phyloP scores from a whole-genome alignment of 2,113 vertebrate genomes.

The Corvus moneduloides region DNA sequence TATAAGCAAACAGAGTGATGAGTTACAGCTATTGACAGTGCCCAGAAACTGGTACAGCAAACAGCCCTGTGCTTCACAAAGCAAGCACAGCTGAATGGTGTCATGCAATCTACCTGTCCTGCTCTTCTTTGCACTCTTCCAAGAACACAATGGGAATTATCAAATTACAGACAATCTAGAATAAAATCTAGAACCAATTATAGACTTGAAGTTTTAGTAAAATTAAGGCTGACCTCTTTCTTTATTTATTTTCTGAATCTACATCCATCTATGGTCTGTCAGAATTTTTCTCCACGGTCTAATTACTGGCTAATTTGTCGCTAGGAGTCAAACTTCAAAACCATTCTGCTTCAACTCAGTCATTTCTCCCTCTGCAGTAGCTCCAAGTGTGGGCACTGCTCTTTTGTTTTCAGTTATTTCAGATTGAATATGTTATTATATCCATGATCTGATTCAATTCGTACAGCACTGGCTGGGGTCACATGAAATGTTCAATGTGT shows the following conservation, averaged over 20 bases:
- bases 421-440: neutral
- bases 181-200: neutral
- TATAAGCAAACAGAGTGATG: neutral
- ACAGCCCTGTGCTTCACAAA: neutral
- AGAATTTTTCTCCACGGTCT: neutral
- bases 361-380: neutral
- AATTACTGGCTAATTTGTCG: neutral
- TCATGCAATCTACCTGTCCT: neutral
- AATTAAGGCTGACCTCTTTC: neutral
- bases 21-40: neutral
- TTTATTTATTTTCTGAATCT: neutral
- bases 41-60: neutral
- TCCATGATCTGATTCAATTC: neutral
- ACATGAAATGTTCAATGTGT: neutral
- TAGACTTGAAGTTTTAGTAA: neutral
- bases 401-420: neutral
- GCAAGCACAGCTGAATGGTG: fast-evolving
- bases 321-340: neutral
- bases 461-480: neutral
- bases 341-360: neutral
- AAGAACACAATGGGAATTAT: neutral
- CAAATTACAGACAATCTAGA: neutral
- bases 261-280: neutral
- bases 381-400: neutral
- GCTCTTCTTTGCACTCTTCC: neutral